Conservation (phyloP, 2,888 invertebrate species). For the Dynastes maya region DNA sequence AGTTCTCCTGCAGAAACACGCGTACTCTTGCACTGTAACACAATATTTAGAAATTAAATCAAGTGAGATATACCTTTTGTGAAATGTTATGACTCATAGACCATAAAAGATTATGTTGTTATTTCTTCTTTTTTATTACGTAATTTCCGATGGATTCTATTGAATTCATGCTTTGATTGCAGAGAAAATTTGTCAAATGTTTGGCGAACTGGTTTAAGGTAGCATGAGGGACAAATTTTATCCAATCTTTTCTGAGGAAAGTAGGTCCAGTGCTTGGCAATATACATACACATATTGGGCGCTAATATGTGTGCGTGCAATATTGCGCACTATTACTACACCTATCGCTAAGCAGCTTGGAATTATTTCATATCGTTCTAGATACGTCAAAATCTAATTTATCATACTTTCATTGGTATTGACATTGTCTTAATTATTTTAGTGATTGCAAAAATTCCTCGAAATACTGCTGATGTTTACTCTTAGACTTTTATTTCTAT, state of each 20-base stretch:
- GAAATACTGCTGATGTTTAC: too few relatives aligned
- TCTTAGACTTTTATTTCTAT: too few relatives aligned
- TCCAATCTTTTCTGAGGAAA: not conserved
- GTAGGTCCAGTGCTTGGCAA: not conserved
- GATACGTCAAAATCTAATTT: not conserved
- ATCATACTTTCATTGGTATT: not conserved
- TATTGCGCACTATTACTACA: not conserved
- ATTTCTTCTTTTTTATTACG: slow-evolving; percentile 22
- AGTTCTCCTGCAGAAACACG: slow-evolving; percentile 44
- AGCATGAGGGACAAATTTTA: not conserved
- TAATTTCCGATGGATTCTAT: slow-evolving; percentile 20
- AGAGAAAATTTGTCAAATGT: slow-evolving; percentile 1
- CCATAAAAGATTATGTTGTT: slow-evolving; percentile 33
- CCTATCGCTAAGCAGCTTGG: not conserved
- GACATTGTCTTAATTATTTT: not conserved
- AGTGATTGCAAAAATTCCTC: not conserved
- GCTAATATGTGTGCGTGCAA: not conserved
- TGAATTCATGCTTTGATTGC: not conserved
- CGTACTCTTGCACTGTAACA: slow-evolving; percentile 9
- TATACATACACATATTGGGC: not conserved
- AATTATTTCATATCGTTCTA: not conserved
- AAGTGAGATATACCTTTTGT: slow-evolving; percentile 30
- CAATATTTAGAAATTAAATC: slow-evolving; percentile 26
- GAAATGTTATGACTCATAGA: slow-evolving; percentile 38
- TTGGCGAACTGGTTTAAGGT: not conserved